A percentile compares a stretch with the other conserved stretches of the same genome.
phyloP scores from a whole-genome alignment of 1,140 invertebrate species.

The Pantala flavescens region DNA sequence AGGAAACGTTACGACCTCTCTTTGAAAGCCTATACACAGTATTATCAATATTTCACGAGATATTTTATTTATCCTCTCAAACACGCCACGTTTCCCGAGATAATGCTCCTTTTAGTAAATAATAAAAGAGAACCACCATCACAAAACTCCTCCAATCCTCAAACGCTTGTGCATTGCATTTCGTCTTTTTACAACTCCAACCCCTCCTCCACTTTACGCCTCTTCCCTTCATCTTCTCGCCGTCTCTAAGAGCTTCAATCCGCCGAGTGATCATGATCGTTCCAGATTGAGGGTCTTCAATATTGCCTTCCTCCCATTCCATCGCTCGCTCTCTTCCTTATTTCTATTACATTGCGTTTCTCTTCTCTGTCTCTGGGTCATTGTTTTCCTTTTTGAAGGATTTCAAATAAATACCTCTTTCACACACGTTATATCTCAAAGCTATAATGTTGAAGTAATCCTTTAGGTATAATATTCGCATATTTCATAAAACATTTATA shows the following conservation, averaged over 20 bases:
- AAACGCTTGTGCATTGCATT: not conserved
- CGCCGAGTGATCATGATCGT: not conserved
- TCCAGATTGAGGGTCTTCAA: not conserved
- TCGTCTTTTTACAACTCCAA: not conserved
- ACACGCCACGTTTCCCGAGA: not conserved
- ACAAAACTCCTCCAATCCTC: not conserved
- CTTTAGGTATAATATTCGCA: too few species aligned
- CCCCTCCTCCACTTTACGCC: not conserved
- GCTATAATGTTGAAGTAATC: too few species aligned
- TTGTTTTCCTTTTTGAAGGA: too few species aligned
- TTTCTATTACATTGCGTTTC: too few species aligned
- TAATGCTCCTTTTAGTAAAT: constrained; percentile 6
- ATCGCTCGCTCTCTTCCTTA: not conserved
- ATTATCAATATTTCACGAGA: not conserved
- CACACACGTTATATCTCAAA: too few species aligned
- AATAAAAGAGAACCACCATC: not conserved
- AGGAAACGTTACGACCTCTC: too few species aligned
- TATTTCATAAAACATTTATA: too few species aligned
- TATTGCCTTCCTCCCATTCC: not conserved
- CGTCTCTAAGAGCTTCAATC: not conserved
- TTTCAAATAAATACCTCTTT: too few species aligned
- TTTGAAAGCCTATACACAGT: not conserved
- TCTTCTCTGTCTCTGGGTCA: too few species aligned
- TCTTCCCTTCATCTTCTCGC: not conserved
- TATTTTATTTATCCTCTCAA: not conserved